Evolutionary conservation across 30 jellyfish, hydroid and myxozoan genomes (phyloP), one percentile per base, ranked within the genome.

Genomic region (Chrysaora quinquecirrha): DNA sequence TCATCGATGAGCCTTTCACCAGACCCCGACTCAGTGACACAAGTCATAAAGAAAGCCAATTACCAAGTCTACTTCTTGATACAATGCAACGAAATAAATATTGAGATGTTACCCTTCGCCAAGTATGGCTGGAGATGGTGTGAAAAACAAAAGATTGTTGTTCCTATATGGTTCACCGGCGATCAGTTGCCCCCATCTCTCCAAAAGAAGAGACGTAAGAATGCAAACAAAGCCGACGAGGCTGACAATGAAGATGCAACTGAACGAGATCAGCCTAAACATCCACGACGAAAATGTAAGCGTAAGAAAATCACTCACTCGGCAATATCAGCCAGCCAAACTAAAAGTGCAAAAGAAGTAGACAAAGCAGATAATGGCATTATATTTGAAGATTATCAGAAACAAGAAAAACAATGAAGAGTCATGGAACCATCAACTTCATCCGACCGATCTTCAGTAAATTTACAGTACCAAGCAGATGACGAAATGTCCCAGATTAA

Each of bases 1-100:
- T 30, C 86, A 23, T 67, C 85, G 11, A 58, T 54, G 78, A 48
- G 64, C 34, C 43, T 82, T 71, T 78, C 78, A 29, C 92, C 92
- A 21, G 92, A 80, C 66, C n/a, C n/a, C n/a, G n/a, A n/a, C n/a
- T n/a, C n/a, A n/a, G n/a, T n/a, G n/a, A n/a, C n/a, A n/a, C n/a
- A 71, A 16, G 22, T 48, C 24, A 84, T 84, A 34, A 60, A 48
- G 52, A 49, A 82, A 32, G 89, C 52, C 1, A 82, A 84, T 38
- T 73, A 12, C 64, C 88, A 71, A 34, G 80, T 78, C 21, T 84
- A 50, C 71, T 33, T 30, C 65, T 72, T 80, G 80, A 27, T 27
- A 28, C 22, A 78, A 34, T 72, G 84, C 30, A 48, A 16, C 24
- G 48, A 72, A 25, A 38, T 48, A n/a, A 38, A 48, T 3, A 43